phyloP scores from a whole-genome alignment of 1,140 invertebrate genomes.

The Drosophila paulistorum region DNA sequence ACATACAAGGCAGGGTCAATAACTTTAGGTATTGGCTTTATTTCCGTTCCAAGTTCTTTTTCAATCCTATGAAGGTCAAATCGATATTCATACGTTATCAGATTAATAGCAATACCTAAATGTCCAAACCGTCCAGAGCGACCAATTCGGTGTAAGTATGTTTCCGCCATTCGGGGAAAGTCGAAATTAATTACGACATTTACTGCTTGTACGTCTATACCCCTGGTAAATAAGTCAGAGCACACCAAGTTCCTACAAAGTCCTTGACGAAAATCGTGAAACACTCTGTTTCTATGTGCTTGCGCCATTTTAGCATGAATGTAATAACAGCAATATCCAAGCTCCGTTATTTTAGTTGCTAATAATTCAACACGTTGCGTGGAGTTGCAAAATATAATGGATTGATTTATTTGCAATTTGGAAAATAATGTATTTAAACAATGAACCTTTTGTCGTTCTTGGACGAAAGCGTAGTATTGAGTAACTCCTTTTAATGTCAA shows the following conservation, averaged over 20 bases:
- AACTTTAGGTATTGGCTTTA: slow-evolving; percentile 99
- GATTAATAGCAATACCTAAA: slow-evolving; percentile 97
- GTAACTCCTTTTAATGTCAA: slow-evolving; percentile 99
- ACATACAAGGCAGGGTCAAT: no score
- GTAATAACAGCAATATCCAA: slow-evolving; percentile 99
- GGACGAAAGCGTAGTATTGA: slow-evolving; percentile 99
- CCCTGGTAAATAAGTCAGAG: slow-evolving; percentile 98
- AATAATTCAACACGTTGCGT: slow-evolving; percentile 99
- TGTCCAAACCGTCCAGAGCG: slow-evolving; percentile 99
- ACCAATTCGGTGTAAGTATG: slow-evolving; percentile 99
- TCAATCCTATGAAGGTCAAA: slow-evolving; percentile 99
- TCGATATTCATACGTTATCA: slow-evolving; percentile 99
- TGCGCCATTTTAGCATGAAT: slow-evolving; percentile 99
- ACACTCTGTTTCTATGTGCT: slow-evolving; percentile 98
- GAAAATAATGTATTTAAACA: slow-evolving; percentile 99
- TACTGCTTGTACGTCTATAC: slow-evolving; percentile 99
- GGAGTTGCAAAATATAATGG: slow-evolving; percentile 99
- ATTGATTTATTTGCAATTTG: slow-evolving; percentile 99
- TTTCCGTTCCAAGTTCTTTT: slow-evolving; percentile 99
- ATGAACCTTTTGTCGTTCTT: slow-evolving; percentile 99
- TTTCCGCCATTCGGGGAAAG: slow-evolving; percentile 99
- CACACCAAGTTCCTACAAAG: slow-evolving; percentile 97
- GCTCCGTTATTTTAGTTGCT: slow-evolving; percentile 99
- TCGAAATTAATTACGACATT: slow-evolving; percentile 99
- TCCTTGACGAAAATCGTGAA: slow-evolving; percentile 99